A percentile compares a stretch with the other conserved stretches of the same genome.
These are phyloP conservation scores for Lepidiolamprologus cunningtoni DNA, from an alignment of 2,113 vertebrate genomes.

Conservation along the genomic window DNA sequence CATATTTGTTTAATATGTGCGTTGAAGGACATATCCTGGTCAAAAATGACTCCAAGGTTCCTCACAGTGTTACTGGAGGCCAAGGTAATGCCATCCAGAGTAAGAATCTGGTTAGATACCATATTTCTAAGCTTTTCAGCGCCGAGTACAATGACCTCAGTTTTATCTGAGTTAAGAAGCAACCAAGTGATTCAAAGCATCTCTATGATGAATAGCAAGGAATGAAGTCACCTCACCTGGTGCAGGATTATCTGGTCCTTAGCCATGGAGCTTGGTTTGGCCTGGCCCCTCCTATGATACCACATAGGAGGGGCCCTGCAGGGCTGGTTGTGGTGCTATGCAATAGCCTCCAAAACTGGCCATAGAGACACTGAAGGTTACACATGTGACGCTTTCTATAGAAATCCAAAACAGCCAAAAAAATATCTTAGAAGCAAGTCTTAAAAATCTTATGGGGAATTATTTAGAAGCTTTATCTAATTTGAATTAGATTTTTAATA, in stretches of 20 bases:
- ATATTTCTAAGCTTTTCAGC: no score
- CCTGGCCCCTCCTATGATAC: background rate
- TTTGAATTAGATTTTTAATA: background rate
- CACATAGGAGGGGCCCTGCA: background rate
- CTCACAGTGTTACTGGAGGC: no score
- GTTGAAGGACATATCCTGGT: no score
- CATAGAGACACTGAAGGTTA: background rate
- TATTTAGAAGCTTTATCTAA: background rate
- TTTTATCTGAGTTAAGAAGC: no score
- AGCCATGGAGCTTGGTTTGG: background rate
- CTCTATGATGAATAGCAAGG: background rate
- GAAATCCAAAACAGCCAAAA: background rate
- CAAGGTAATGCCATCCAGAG: no score
- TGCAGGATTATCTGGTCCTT: background rate
- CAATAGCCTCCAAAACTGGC: background rate
- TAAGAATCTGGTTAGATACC: no score
- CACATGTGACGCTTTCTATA: background rate
- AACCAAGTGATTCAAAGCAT: background rate
- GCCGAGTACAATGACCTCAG: no score
- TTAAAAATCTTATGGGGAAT: background rate
- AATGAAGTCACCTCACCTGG: background rate
- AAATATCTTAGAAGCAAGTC: background rate
- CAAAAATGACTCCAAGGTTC: no score
- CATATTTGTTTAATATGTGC: no score
- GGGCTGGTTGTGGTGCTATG: background rate